Conservation (phyloP, 2,888 invertebrate genomes). For the Cyclophora albipunctata region DNA sequence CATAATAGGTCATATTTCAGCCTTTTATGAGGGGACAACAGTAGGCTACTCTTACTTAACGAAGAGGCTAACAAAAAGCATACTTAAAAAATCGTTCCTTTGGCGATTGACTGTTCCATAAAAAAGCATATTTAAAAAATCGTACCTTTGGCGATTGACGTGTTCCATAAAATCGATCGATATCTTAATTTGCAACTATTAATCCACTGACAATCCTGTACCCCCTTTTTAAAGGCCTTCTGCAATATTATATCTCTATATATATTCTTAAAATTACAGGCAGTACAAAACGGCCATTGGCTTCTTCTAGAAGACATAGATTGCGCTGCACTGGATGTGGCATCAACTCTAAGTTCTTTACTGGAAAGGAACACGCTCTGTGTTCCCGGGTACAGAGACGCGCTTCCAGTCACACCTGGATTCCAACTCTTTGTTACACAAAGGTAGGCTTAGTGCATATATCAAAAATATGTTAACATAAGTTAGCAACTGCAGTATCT, state of each 20-base stretch:
- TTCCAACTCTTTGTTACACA: conserved; percentile 96
- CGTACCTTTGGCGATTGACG: no score
- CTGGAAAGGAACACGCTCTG: conserved; percentile 87
- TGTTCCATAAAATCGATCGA: no score
- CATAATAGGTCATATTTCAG: no score
- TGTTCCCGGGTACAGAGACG: conserved; percentile 92
- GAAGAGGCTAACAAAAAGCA: background rate
- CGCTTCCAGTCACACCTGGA: conserved; percentile 85
- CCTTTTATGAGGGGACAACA: no score
- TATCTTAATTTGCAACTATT: no score
- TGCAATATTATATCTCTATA: no score
- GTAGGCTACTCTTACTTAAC: background rate
- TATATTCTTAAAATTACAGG: conserved; percentile 55
- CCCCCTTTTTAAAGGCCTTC: no score
- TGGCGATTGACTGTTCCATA: no score
- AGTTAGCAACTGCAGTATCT: no score
- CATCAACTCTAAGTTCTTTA: conserved; percentile 88
- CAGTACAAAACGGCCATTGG: conserved; percentile 91
- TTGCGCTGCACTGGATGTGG: conserved; percentile 93
- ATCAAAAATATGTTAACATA: background rate
- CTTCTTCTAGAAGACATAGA: conserved; percentile 96
- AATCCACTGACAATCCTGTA: no score
- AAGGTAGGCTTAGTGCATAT: conserved; percentile 60
- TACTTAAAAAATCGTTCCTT: background rate
- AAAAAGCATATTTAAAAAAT: background rate